Evolutionary conservation across 1,140 invertebrate genomes (phyloP), one percentile per base, ranked within the genome.

Genomic region (Scaptomyza pallida): DNA sequence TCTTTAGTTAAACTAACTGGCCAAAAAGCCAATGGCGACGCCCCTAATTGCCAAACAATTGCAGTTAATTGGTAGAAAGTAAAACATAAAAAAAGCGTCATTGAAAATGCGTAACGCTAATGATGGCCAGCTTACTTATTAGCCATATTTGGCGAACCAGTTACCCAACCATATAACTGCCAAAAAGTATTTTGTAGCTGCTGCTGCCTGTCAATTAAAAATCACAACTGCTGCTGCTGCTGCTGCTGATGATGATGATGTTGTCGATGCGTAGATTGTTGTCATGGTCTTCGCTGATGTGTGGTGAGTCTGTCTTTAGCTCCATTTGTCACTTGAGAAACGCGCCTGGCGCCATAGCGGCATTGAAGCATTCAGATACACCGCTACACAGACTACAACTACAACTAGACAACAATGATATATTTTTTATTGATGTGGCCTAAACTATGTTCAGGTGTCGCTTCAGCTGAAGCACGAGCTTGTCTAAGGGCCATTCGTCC

Each of bases 1-100:
- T 54, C 82, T 88, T 88, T 88, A 88, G 82, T 75, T 88, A 81
- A 86, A 73, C 45, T 81, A 85, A 86, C 81, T 74, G 17, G 50
- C 37, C 60, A 55, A 17, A 54, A 40, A 52, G 4, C n/a, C n/a
- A 26, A 43, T 62, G 33, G 10, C 37, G 37, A 59, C 33, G 57
- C 62, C 67, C 44, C 73, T 77, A 85, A 86, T 74, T 80, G 81
- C 37, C 77, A 47, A 63, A 88, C 82, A 88, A 88, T 76, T 37
- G 72, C 75, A 37, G 57, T 67, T 88, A 88, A 88, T 88, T 88
- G 82, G 74, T 88, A 88, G 83, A 86, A 86, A 88, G 82, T 78
- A 78, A 86, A 71, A 79, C 57, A 80, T 41, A 43, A 60, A 67
- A 43, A 60, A 67, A 56, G 45, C 60, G 17, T 16, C 61, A 63